Base-by-base conservation (phyloP, 2,113 vertebrate genomes). In the Calidris pugnax region DNA sequence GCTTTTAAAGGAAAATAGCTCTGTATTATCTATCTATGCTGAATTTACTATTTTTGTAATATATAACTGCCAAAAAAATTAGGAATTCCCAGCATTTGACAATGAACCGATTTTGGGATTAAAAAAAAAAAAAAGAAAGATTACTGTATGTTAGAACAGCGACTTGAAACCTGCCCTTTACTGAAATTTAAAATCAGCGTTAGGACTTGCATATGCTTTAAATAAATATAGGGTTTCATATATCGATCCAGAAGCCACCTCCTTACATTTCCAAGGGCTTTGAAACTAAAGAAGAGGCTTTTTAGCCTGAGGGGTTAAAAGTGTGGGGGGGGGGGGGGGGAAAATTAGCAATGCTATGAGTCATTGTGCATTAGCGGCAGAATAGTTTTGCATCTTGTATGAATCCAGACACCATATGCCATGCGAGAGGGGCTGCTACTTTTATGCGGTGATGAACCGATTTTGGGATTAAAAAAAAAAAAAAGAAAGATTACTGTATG, bases 361-460 rank as follows among this genome's bases (percentile, higher is more conserved):
- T n/a, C n/a, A n/a, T 98, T 99, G 94, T 98, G 98, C 98, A 99
- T 99, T 99, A 99, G 99, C 97, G 91, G 98, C 97, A 98, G 98
- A 99, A 99, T 99, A 99, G 98, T 99, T 99, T 99, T 99, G 99
- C 99, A 99, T 99, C 99, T 99, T 98, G 99, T 98, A 99, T 98
- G 98, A 99, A 99, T 99, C 99, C 99, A 99, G 99, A 99, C 99
- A 98, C 99, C 99, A 99, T 99, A 99, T 99, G 99, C 99, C 99
- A 99, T 99, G 98, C 99, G n/a, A n/a, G 99, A 98, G 98, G 98
- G 98, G 98, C 98, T 96, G 98, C 98, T 98, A 98, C 98, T n/a
- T 98, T 98, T 98, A 98, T 98, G 98, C 98, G 98, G 97, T 98
- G 99, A n/a, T n/a, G n/a, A n/a, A n/a, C n/a, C n/a, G n/a, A n/a